A percentile compares a stretch with the other conserved stretches of the same genome.
phyloP scores from a whole-genome alignment of 1,140 invertebrate species.

The Tetragonula clypearis region DNA sequence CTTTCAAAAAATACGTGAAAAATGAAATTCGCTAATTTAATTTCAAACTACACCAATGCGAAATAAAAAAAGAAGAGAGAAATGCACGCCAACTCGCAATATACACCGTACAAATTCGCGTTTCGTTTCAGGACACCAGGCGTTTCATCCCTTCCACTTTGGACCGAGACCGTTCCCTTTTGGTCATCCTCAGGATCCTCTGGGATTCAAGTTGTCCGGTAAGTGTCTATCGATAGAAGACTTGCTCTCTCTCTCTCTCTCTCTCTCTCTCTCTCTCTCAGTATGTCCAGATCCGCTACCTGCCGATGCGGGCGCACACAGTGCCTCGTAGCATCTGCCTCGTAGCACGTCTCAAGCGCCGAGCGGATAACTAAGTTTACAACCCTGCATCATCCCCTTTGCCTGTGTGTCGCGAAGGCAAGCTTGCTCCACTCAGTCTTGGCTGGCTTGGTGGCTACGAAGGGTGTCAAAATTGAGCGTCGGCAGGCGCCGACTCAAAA shows the following conservation, averaged over 20 bases:
- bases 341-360: constrained; percentile 53
- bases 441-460: constrained; percentile 71
- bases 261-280: background rate
- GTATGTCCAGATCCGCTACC: constrained; percentile 8
- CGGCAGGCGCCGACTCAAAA: constrained; percentile 77
- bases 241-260: no score
- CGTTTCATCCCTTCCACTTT: constrained; percentile 93
- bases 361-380: constrained; percentile 78
- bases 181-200: constrained; percentile 88
- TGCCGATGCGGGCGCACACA: background rate
- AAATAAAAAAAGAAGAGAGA: background rate
- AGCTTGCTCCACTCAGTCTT: constrained; percentile 35
- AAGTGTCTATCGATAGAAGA: constrained; percentile 74
- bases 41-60: background rate
- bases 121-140: constrained; percentile 86
- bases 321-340: background rate
- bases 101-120: constrained; percentile 33
- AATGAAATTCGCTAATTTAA: background rate
- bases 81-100: background rate
- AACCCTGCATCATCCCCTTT: constrained; percentile 45
- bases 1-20: background rate
- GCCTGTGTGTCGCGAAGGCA: constrained; percentile 3
- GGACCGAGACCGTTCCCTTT: constrained; percentile 90
- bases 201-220: constrained; percentile 93
- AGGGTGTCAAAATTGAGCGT: constrained; percentile 81